Evolutionary conservation across 2,113 vertebrate species (phyloP).

Genomic region (Isichthys henryi): DNA sequence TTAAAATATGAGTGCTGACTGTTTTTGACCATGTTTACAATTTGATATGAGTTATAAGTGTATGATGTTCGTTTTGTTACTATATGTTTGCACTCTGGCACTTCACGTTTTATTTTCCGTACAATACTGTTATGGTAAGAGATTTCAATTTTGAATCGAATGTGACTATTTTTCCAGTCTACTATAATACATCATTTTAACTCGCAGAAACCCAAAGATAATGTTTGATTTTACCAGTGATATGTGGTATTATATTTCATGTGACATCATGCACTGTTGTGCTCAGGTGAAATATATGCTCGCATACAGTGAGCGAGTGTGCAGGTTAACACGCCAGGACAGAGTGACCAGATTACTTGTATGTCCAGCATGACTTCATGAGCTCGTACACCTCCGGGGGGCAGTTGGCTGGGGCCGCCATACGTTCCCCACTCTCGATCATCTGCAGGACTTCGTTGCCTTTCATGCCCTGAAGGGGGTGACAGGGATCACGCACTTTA

Average conservation of each 20-base stretch:
- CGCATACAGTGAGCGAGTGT: background rate
- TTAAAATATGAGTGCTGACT: background rate
- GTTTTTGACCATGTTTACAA: background rate
- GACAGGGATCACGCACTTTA: background rate
- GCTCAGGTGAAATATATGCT: background rate
- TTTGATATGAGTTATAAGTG: background rate
- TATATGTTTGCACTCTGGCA: background rate
- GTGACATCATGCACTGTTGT: background rate
- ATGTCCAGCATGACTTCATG: slow-evolving; percentile 89
- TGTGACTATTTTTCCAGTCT: background rate
- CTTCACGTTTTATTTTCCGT: background rate
- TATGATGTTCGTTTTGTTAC: background rate
- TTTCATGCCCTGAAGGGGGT: slow-evolving; percentile 79
- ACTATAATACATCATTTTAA: background rate
- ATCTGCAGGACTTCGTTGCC: slow-evolving; percentile 84
- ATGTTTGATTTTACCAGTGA: background rate
- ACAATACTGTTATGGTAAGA: background rate
- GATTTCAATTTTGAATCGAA: background rate
- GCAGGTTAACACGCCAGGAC: background rate
- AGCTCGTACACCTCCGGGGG: slow-evolving; percentile 78
- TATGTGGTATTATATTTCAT: background rate
- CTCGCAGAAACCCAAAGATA: background rate
- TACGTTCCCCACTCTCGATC: slow-evolving; percentile 80
- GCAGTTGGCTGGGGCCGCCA: slow-evolving; percentile 72
- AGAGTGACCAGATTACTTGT: slow-evolving; percentile 67